phyloP scores from a whole-genome alignment of 2,113 vertebrate species.

The Nestor notabilis region DNA sequence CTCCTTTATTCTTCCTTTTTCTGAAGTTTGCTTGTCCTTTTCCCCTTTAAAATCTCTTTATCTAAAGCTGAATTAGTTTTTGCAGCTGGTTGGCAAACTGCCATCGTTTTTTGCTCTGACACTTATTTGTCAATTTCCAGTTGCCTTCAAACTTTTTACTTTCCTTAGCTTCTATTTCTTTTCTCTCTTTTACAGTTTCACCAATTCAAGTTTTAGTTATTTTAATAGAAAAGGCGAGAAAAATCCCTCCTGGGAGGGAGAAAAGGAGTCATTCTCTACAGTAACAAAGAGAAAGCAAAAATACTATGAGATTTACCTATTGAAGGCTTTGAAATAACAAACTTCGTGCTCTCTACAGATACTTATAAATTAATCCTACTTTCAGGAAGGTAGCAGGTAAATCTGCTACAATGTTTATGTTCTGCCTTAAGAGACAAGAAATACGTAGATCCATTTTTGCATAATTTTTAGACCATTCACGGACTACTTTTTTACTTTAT shows the following conservation, averaged over 20 bases:
- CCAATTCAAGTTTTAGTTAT: conserved; percentile 31
- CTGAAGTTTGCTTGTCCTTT: conserved; percentile 58
- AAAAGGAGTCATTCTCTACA: background rate
- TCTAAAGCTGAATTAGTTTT: conserved; percentile 70
- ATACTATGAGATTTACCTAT: background rate
- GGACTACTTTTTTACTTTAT: background rate
- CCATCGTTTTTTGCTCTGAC: conserved; percentile 40
- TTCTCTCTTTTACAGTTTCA: background rate
- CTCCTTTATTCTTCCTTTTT: conserved; percentile 57
- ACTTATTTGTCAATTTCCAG: conserved; percentile 61
- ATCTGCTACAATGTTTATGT: background rate
- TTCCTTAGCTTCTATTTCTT: conserved; percentile 17
- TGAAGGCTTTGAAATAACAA: background rate
- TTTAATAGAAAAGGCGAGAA: conserved; percentile 9
- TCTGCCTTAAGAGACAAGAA: background rate
- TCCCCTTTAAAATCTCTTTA: conserved; percentile 68
- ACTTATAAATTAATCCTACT: background rate
- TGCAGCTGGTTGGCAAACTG: conserved; percentile 64
- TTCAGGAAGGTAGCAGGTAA: background rate
- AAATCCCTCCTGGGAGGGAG: background rate
- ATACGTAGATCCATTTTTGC: background rate
- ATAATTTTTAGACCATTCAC: background rate
- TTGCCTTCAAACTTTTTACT: conserved; percentile 44
- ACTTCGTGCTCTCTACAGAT: background rate
- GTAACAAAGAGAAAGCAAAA: background rate